Evolutionary conservation across 2,113 vertebrate genomes (phyloP).

Genomic region (Nannospalax galili): DNA sequence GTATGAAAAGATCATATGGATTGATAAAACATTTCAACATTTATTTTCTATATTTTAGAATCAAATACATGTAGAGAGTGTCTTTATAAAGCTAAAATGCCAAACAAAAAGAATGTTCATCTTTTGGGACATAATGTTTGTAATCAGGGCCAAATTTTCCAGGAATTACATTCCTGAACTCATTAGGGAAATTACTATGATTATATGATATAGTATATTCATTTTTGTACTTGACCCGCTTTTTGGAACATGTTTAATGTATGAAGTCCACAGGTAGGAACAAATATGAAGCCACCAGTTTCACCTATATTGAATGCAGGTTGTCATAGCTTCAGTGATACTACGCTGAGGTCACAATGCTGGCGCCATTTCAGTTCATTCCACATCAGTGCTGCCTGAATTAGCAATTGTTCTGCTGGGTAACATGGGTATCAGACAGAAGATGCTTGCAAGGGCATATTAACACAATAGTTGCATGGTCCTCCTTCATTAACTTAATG

Average conservation of each 20-base stretch:
- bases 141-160: background rate
- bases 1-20: background rate
- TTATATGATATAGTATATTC: background rate
- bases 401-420: background rate
- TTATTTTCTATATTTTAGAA: conserved; percentile 15
- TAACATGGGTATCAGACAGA: conserved; percentile 40
- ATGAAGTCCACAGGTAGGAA: background rate
- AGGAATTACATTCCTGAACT: background rate
- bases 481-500: conserved; percentile 28
- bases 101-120: conserved; percentile 24
- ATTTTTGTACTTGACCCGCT: background rate
- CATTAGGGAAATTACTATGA: conserved; percentile 33
- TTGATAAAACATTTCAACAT: background rate
- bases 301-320: conserved; percentile 1
- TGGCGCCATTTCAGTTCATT: background rate
- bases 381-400: background rate
- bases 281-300: background rate
- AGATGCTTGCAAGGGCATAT: background rate
- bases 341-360: conserved; percentile 37
- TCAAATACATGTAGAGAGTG: background rate
- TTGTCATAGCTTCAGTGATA: conserved; percentile 23
- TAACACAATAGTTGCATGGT: conserved; percentile 9
- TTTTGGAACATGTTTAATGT: conserved; percentile 11
- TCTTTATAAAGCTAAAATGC: conserved; percentile 21
- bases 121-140: background rate